Evolutionary conservation across 2,797 vertebrate genomes (phyloP).

Genomic region (Xiphorhynchus erythropygius): DNA sequence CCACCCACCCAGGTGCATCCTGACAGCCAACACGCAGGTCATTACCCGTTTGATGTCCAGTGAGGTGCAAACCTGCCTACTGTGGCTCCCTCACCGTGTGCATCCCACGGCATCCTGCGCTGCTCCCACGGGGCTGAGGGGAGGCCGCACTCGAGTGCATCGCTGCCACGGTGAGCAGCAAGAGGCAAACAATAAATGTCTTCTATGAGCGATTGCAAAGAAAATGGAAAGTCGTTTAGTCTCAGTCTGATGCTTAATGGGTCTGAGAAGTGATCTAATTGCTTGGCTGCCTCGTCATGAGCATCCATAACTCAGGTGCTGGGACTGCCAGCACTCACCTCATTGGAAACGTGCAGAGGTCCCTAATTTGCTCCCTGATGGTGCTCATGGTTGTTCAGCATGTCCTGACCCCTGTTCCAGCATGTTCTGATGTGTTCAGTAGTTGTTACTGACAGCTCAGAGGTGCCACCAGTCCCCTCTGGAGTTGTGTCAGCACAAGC

Average conservation of each 20-base stretch:
- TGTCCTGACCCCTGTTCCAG: neutral
- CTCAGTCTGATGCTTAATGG: constrained; percentile 16
- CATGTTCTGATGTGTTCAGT: rapidly evolving
- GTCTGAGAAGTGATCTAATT: constrained; percentile 33
- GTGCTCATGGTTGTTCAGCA: neutral
- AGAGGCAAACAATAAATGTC: constrained; percentile 54
- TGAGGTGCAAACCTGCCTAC: neutral
- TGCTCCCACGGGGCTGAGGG: neutral
- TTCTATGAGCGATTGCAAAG: constrained; percentile 61
- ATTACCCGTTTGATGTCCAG: neutral
- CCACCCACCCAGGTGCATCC: rapidly evolving
- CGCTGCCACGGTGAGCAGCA: neutral
- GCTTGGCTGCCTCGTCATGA: neutral
- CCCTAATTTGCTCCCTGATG: neutral
- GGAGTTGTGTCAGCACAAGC: rapidly evolving
- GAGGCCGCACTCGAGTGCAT: neutral
- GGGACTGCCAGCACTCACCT: neutral
- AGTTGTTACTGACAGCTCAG: neutral
- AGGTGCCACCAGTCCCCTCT: neutral
- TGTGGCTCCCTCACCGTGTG: neutral
- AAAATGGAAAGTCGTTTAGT: constrained; percentile 6
- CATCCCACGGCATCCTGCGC: rapidly evolving
- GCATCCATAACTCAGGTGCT: neutral
- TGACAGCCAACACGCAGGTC: neutral
- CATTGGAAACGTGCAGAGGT: neutral